These are phyloP conservation scores for Phyllopteryx taeniolatus DNA, from an alignment of 2,113 vertebrate species.

Conservation along the genomic window DNA sequence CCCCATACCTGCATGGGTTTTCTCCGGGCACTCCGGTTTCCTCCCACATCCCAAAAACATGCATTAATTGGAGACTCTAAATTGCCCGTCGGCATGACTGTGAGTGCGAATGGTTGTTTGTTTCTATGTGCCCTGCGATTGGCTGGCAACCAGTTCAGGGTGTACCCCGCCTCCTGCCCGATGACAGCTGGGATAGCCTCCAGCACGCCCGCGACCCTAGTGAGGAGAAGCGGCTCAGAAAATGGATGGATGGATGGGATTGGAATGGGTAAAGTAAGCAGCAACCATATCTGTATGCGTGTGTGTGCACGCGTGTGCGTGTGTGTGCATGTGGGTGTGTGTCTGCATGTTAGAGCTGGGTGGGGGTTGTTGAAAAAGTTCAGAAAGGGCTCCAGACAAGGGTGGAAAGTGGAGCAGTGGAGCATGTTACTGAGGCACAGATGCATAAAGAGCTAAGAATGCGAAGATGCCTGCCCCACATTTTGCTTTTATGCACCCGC, in stretches of 20 bases:
- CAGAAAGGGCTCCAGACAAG: slow-evolving; percentile 27
- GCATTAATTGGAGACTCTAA: too few species aligned
- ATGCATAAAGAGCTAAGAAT: slow-evolving; percentile 48
- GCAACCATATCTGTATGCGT: background rate
- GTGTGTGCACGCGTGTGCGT: background rate
- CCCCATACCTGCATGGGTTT: too few species aligned
- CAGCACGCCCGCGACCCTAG: too few species aligned
- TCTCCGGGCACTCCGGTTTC: too few species aligned
- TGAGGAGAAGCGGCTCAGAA: too few species aligned
- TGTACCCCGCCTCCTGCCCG: too few species aligned
- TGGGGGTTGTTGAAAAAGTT: background rate
- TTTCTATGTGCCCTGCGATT: too few species aligned
- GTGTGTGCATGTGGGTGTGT: background rate
- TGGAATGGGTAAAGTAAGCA: background rate
- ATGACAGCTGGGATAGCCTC: too few species aligned
- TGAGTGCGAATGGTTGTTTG: too few species aligned
- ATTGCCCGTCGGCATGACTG: too few species aligned
- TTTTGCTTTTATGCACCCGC: slow-evolving; percentile 56
- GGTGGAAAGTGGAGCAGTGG: slow-evolving; percentile 50
- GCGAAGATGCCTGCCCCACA: slow-evolving; percentile 53
- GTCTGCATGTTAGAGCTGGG: background rate
- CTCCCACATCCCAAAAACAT: too few species aligned
- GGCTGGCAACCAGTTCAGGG: too few species aligned
- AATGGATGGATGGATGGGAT: background rate
- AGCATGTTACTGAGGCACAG: slow-evolving; percentile 56